Conservation (phyloP, 2,113 vertebrate species). For the Pipra filicauda region DNA sequence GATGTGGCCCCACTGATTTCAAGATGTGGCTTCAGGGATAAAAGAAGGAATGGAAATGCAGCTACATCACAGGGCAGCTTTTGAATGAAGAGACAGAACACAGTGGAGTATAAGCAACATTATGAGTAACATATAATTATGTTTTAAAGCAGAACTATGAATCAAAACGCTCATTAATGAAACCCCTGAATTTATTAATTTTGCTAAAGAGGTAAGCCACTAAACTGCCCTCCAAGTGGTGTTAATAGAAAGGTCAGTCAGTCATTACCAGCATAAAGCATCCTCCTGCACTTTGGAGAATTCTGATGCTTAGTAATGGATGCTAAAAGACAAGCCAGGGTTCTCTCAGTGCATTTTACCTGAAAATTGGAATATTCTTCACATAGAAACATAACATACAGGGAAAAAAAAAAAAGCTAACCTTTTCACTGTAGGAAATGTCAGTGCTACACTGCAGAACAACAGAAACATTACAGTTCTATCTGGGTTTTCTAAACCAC, state of each 20-base stretch:
- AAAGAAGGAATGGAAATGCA: slow-evolving; percentile 17
- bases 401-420: not conserved
- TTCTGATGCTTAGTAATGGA: not conserved
- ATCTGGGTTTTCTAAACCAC: not conserved
- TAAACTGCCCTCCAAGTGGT: slow-evolving; percentile 3
- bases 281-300: slow-evolving; percentile 13
- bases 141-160: slow-evolving; percentile 8
- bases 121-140: not conserved
- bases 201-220: slow-evolving; percentile 47
- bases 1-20: slow-evolving; percentile 33
- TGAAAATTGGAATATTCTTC: not conserved
- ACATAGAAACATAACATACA: not conserved
- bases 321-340: not conserved
- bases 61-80: not conserved
- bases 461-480: not conserved
- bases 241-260: slow-evolving; percentile 52
- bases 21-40: slow-evolving; percentile 47
- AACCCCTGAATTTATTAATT: slow-evolving; percentile 42
- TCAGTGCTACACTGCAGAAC: not conserved
- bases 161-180: slow-evolving; percentile 28
- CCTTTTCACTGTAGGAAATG: slow-evolving; percentile 19
- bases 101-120: not conserved
- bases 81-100: not conserved
- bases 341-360: not conserved
- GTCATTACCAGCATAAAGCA: slow-evolving; percentile 4